Percentiles rank a stretch among this genome's conserved stretches.
phyloP scores from a whole-genome alignment of 2,888 invertebrate genomes.

The Nemotelus nigrinus region DNA sequence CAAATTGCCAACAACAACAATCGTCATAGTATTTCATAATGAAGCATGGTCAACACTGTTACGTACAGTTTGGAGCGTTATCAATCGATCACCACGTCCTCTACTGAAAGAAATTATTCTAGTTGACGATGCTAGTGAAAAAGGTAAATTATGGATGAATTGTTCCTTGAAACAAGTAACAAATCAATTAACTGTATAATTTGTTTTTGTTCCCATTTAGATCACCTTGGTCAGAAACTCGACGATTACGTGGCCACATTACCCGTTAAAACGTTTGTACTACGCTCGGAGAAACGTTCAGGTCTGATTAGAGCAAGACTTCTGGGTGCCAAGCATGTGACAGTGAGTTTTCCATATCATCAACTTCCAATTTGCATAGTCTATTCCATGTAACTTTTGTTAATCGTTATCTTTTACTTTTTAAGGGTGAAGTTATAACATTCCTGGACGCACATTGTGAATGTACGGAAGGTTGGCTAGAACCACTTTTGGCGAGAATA shows the following conservation, averaged over 20 bases:
- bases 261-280: conserved; percentile 86
- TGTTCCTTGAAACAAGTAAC: background rate
- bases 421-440: conserved; percentile 64
- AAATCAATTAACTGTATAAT: background rate
- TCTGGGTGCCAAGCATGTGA: conserved; percentile 91
- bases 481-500: conserved; percentile 91
- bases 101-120: conserved; percentile 94
- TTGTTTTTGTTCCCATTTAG: conserved; percentile 64
- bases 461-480: conserved; percentile 95
- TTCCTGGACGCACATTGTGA: conserved; percentile 66
- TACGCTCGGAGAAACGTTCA: conserved; percentile 91
- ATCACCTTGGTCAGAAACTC: conserved; percentile 86
- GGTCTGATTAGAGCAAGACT: conserved; percentile 96
- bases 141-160: conserved; percentile 69
- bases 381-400: background rate
- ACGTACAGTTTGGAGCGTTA: conserved; percentile 96
- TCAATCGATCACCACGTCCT: conserved; percentile 89
- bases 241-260: conserved; percentile 89
- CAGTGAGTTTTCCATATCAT: conserved; percentile 75
- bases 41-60: conserved; percentile 98
- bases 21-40: conserved; percentile 99
- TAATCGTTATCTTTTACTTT: background rate
- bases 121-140: conserved; percentile 97
- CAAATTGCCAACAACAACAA: conserved; percentile 89
- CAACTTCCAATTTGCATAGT: no score